A percentile compares a stretch with the other conserved stretches of the same genome.
Evolutionary conservation across 2,888 invertebrate species (phyloP).

Genomic region (Eupeodes latifasciatus): DNA sequence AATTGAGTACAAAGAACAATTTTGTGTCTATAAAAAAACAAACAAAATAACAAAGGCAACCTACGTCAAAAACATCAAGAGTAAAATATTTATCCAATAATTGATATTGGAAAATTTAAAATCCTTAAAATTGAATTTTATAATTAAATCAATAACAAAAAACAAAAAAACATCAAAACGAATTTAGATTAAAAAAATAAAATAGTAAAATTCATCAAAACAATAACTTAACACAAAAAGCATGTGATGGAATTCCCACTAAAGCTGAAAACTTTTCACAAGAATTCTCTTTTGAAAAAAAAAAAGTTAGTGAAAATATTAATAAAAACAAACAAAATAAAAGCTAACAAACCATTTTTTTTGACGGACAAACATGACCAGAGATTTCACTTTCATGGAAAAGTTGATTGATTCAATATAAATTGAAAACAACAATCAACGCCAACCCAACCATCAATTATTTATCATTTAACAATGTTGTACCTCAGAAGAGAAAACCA

Average conservation of each 20-base stretch:
- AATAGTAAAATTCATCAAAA: not conserved
- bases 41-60: too few relatives aligned
- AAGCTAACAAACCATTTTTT: not conserved
- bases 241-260: constrained; percentile 50
- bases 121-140: not conserved
- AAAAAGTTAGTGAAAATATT: not conserved
- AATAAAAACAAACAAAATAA: not conserved
- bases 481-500: not conserved
- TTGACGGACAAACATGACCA: not conserved
- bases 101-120: too few relatives aligned
- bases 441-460: constrained; percentile 10
- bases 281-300: not conserved
- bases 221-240: not conserved
- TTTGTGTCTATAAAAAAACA: too few relatives aligned
- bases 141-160: not conserved
- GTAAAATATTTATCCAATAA: too few relatives aligned
- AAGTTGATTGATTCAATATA: not conserved
- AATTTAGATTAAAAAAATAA: not conserved
- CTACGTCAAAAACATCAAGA: too few relatives aligned
- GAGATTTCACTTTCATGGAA: not conserved
- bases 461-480: constrained; percentile 38
- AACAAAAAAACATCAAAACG: not conserved
- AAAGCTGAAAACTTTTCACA: not conserved
- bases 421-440: not conserved
- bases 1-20: too few relatives aligned